phyloP scores from a whole-genome alignment of 2,113 vertebrate species.

The Brachypodius melanocephalos region DNA sequence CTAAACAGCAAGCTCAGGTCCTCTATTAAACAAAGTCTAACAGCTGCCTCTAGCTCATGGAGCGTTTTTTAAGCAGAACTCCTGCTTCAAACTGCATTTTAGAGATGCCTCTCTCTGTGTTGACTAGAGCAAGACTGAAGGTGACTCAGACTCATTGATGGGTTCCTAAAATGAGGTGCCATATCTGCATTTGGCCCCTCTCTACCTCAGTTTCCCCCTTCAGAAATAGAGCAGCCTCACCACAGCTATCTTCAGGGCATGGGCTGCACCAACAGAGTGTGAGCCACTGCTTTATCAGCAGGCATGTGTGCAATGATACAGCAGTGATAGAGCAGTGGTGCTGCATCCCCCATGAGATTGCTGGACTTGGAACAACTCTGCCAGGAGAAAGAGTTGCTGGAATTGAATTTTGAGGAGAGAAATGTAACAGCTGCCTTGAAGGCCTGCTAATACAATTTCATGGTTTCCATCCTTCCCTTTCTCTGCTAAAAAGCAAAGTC shows the following conservation, averaged over 20 bases:
- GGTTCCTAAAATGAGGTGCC: not conserved
- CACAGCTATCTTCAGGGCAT: not conserved
- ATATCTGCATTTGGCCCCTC: not conserved
- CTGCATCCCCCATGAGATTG: not conserved
- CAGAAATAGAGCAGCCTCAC: not conserved
- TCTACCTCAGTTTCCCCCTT: not conserved
- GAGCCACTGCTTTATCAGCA: not conserved
- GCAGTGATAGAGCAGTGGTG: not conserved
- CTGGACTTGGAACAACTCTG: not conserved
- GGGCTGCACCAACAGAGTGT: fast-evolving
- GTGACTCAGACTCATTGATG: fast-evolving
- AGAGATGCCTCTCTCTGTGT: not conserved
- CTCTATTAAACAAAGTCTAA: not conserved
- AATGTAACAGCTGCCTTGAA: not conserved
- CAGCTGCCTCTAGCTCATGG: not conserved
- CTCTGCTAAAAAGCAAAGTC: not conserved
- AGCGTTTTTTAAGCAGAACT: not conserved
- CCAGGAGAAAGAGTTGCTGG: not conserved
- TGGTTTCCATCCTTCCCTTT: not conserved
- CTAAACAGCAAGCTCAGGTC: not conserved
- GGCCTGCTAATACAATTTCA: not conserved
- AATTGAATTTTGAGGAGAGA: not conserved
- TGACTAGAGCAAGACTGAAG: not conserved
- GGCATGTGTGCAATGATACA: not conserved
- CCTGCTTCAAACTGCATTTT: not conserved